Evolutionary conservation across 2,113 vertebrate species (phyloP).

Genomic region (Hiodon tergisus): DNA sequence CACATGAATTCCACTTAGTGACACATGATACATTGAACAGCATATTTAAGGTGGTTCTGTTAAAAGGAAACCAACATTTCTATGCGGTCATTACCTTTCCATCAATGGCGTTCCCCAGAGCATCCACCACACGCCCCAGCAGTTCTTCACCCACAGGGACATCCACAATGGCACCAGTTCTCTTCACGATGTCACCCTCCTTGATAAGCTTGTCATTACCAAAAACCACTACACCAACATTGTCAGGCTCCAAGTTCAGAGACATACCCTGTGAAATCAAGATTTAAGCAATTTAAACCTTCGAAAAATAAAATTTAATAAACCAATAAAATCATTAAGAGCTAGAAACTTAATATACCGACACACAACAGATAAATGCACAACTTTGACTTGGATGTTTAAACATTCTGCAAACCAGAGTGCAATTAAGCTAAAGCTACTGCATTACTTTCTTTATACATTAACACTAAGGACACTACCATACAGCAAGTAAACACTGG

Average conservation of each 20-base stretch:
- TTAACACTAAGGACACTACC: neutral
- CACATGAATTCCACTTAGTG: neutral
- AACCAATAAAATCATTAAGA: neutral
- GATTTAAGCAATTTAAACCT: neutral
- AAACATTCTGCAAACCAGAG: too few species aligned
- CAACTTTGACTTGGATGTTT: too few species aligned
- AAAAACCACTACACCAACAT: slow-evolving; percentile 98
- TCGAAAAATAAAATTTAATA: neutral
- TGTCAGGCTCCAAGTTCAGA: slow-evolving; percentile 98
- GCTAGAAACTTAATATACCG: too few species aligned
- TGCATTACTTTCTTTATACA: neutral
- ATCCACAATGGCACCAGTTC: slow-evolving; percentile 95
- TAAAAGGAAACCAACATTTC: neutral
- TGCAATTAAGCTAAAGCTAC: too few species aligned
- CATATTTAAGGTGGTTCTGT: neutral
- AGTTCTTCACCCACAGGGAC: slow-evolving; percentile 91
- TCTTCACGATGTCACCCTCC: slow-evolving; percentile 95
- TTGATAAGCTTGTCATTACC: slow-evolving; percentile 98
- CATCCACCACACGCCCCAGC: slow-evolving; percentile 92
- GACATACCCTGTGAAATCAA: slow-evolving; percentile 82
- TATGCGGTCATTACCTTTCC: slow-evolving; percentile 72
- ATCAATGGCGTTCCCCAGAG: slow-evolving; percentile 92
- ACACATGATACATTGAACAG: neutral
- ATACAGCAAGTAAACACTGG: neutral
- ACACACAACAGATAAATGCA: neutral